phyloP scores from a whole-genome alignment of 2,113 vertebrate species.

The Formicarius rufipectus region DNA sequence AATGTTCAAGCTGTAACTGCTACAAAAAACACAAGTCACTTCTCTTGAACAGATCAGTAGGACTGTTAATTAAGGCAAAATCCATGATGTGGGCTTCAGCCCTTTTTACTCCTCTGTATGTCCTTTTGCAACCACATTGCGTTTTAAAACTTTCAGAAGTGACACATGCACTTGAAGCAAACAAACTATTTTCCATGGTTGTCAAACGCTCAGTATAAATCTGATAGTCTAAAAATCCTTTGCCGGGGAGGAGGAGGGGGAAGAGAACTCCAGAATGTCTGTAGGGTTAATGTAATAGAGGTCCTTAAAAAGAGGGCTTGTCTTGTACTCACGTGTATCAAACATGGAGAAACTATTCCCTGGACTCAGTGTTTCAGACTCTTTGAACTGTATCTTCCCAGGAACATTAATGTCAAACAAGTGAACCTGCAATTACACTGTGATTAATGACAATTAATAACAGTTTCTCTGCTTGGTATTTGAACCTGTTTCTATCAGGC shows the following conservation, averaged over 20 bases:
- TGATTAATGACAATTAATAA: neutral
- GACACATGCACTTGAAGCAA: neutral
- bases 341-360: conserved; percentile 87
- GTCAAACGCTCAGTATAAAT: neutral
- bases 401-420: conserved; percentile 95
- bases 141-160: neutral
- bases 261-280: neutral
- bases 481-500: neutral
- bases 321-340: conserved; percentile 86
- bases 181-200: neutral
- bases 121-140: neutral
- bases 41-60: neutral
- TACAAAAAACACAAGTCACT: neutral
- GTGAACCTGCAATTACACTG: conserved; percentile 83
- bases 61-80: neutral
- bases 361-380: conserved; percentile 90
- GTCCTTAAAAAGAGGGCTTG: neutral
- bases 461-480: neutral
- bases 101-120: neutral
- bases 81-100: neutral
- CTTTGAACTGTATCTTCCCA: conserved; percentile 94
- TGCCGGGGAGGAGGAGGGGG: neutral
- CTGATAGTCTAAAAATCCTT: neutral
- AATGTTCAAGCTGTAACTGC: neutral
- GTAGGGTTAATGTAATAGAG: neutral